Conservation (phyloP, 2,888 invertebrate genomes). For the Epistrophe eligans region DNA sequence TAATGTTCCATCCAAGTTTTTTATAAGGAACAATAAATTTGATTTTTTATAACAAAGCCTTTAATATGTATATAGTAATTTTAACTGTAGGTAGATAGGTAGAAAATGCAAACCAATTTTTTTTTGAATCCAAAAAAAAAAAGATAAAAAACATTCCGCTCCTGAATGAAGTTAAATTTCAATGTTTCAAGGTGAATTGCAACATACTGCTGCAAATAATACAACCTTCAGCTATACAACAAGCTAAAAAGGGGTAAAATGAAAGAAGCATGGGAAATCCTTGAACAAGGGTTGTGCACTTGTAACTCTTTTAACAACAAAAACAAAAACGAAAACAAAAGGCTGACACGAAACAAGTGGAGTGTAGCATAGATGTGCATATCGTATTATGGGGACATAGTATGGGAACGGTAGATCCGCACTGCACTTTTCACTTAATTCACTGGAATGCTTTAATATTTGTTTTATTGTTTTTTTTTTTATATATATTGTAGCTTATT, state of each 20-base stretch:
- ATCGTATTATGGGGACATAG: slow-evolving; percentile 5
- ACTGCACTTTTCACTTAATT: slow-evolving; percentile 74
- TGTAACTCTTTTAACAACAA: slow-evolving; percentile 60
- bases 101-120: too few species aligned
- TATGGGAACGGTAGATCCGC: slow-evolving; percentile 33
- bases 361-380: slow-evolving; percentile 9
- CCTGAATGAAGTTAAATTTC: slow-evolving; percentile 50
- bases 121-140: too few species aligned
- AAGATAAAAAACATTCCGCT: not conserved
- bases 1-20: too few species aligned
- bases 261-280: slow-evolving; percentile 65
- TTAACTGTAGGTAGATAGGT: too few species aligned
- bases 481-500: not conserved
- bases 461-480: slow-evolving; percentile 25
- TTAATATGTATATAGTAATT: too few species aligned
- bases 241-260: slow-evolving; percentile 9
- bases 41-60: too few species aligned
- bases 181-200: slow-evolving; percentile 70
- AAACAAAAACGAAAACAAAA: slow-evolving; percentile 56
- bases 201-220: slow-evolving; percentile 73
- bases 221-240: slow-evolving; percentile 37
- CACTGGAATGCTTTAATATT: slow-evolving; percentile 37
- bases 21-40: too few species aligned
- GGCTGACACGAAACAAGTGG: slow-evolving; percentile 62
- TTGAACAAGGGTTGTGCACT: slow-evolving; percentile 75